Evolutionary conservation across 1,140 invertebrate species (phyloP), one percentile per base, ranked within the genome.

Genomic region (Pemphigus obesinymphae): DNA sequence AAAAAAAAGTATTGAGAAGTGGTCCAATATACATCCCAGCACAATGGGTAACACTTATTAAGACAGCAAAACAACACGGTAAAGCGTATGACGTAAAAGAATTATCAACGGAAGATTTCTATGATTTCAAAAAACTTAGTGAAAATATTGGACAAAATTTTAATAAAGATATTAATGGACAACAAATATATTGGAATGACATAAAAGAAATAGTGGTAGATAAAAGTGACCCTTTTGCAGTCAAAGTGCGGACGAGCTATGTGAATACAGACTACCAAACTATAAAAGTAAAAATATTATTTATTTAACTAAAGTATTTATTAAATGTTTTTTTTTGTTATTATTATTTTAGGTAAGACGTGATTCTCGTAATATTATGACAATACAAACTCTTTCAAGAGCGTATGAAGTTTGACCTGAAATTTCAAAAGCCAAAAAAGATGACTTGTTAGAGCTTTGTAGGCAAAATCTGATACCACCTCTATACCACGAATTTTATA

Each of bases 231-330:
- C 45, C 26, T 73, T 73, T 73, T 50, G 45, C 20, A 48, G 23
- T 73, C 15, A 48, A 73, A 45, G 23, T 48, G 15, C 11, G 45
- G 45, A 73, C 26, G 45, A 73, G 45, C 70, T 73, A 31, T 43
- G 61, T n/a, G 3, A 66, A 66, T 37, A 37, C 61, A 37, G 61
- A 66, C 61, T 66, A 66, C 10, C 61, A 31, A 63, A 63, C 58
- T 63, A 63, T 63, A 34, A 63, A 63, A 63, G 58, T 63, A 63
- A 20, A 63, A 63, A 34, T 63, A 63, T 63, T 61, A 61, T 61
- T 61, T 61, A 61, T 2, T 61, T 61, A 17, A 61, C 20, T 63
- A 63, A 63, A 63, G 58, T 31, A 63, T 63, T 63, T 63, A 63
- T 63, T 2, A 31, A 29, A 31, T 61, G 13, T 61, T 61, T n/a